A percentile compares a stretch with the other conserved stretches of the same genome.
phyloP scores from a whole-genome alignment of 2,888 invertebrate species.

The Hemaris fuciformis region DNA sequence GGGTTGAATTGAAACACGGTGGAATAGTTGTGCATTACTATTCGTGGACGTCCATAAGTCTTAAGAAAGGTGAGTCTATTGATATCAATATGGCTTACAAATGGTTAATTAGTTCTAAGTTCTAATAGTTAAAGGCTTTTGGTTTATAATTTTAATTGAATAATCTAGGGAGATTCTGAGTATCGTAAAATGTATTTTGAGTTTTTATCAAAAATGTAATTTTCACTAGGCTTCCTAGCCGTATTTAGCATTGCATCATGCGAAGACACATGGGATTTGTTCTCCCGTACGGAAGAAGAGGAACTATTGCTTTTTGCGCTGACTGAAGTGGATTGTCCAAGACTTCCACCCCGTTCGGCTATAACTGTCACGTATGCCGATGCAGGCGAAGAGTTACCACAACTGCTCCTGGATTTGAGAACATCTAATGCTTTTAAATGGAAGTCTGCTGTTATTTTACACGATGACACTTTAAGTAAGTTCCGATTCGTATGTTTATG shows the following conservation, averaged over 20 bases:
- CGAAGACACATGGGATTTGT: conserved; percentile 87
- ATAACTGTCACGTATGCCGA: conserved; percentile 86
- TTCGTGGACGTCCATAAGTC: conserved; percentile 84
- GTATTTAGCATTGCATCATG: conserved; percentile 89
- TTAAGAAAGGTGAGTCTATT: conserved; percentile 83
- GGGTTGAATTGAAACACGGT: conserved; percentile 84
- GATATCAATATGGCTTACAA: no score
- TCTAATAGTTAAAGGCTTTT: no score
- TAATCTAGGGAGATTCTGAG: no score
- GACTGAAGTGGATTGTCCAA: conserved; percentile 90
- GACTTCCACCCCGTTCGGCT: conserved; percentile 85
- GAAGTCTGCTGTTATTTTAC: conserved; percentile 86
- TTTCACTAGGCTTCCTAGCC: conserved; percentile 83
- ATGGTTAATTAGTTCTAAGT: no score
- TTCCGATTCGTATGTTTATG: conserved; percentile 12
- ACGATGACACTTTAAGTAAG: conserved; percentile 88
- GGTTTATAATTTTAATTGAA: no score
- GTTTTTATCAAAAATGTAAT: neutral
- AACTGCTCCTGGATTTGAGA: conserved; percentile 88
- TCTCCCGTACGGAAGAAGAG: conserved; percentile 82
- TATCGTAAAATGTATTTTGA: neutral
- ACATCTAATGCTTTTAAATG: conserved; percentile 84
- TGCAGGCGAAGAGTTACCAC: conserved; percentile 87
- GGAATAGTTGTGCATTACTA: conserved; percentile 86
- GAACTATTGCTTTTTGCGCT: conserved; percentile 87